Evolutionary conservation across 2,113 vertebrate species (phyloP).

Genomic region (Neopipo cinnamomea): DNA sequence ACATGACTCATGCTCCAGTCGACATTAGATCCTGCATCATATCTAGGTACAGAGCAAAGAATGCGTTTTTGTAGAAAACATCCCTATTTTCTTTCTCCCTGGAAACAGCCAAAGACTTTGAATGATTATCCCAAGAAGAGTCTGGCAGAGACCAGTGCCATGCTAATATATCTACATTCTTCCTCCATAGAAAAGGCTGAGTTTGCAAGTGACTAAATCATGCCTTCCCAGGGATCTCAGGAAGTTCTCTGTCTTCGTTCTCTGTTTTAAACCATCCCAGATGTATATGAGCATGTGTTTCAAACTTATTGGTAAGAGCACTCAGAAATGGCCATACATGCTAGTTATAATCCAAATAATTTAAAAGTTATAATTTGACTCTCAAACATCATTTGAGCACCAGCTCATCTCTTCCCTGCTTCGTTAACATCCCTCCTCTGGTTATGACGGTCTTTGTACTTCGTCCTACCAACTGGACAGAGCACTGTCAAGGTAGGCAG

Average conservation of each 20-base stretch:
- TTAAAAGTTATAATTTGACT: background rate
- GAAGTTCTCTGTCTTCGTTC: background rate
- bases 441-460: background rate
- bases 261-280: background rate
- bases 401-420: background rate
- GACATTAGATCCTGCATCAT: background rate
- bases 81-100: background rate
- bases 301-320: background rate
- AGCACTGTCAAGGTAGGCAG: background rate
- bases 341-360: background rate
- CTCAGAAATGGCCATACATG: background rate
- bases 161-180: background rate
- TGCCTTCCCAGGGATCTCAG: background rate
- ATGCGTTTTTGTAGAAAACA: background rate
- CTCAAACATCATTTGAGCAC: background rate
- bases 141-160: background rate
- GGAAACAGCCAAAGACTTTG: background rate
- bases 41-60: background rate
- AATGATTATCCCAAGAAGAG: background rate
- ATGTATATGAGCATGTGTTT: background rate
- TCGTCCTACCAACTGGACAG: background rate
- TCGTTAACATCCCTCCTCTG: background rate
- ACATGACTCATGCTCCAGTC: background rate
- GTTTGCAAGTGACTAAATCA: background rate
- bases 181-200: background rate